Percentiles rank a stretch among this genome's conserved stretches.
Evolutionary conservation across 1,140 invertebrate species (phyloP).

Genomic region (Mizuhopecten yessoensis): DNA sequence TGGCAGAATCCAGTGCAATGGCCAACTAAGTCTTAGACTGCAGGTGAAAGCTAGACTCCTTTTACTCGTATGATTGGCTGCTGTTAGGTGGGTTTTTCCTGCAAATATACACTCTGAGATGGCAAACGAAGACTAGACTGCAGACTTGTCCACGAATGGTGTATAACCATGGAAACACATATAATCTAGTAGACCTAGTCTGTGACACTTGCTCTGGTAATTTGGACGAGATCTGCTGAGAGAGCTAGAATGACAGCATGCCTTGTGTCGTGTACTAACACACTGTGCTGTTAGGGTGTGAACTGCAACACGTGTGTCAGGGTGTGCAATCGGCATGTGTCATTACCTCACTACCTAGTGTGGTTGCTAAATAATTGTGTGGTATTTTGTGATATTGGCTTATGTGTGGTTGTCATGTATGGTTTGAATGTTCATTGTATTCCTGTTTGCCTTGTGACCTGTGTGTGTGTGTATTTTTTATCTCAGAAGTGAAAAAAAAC

Average conservation of each 20-base stretch:
- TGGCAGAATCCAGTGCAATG: slow-evolving; percentile 30
- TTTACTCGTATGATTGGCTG: slow-evolving; percentile 5
- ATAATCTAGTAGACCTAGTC: neutral
- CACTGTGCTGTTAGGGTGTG: neutral
- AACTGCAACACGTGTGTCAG: neutral
- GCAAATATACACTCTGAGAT: neutral
- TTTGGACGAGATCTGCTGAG: neutral
- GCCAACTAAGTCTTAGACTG: neutral
- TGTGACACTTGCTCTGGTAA: neutral
- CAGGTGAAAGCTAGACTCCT: neutral
- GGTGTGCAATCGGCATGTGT: neutral
- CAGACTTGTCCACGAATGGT: neutral
- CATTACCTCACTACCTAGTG: too few relatives aligned
- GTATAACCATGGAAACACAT: slow-evolving; percentile 1
- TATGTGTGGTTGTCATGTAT: too few relatives aligned
- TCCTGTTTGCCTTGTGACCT: too few relatives aligned
- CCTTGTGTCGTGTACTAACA: neutral
- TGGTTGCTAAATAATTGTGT: too few relatives aligned
- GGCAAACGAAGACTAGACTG: neutral
- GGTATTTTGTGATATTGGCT: too few relatives aligned
- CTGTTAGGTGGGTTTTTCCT: neutral
- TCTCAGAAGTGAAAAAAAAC: too few relatives aligned
- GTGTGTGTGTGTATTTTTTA: too few relatives aligned
- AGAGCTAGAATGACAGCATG: neutral
- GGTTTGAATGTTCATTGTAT: too few relatives aligned